Base-by-base conservation (phyloP, 2,888 invertebrate genomes). In the Mactromeris polynyma region DNA sequence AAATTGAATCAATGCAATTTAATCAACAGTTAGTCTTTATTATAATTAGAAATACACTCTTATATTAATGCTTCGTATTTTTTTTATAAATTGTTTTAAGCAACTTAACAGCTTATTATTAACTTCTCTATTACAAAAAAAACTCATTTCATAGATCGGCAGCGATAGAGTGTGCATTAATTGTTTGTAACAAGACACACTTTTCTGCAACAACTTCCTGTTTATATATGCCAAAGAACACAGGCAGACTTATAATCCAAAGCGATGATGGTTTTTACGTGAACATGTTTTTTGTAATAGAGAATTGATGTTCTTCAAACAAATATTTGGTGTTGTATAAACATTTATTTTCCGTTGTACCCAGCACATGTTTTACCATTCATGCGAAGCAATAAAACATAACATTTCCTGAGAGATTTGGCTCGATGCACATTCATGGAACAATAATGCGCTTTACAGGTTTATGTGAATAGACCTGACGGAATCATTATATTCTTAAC, bases 341-440 rank as follows among this genome's bases (percentile, higher is more conserved):
- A 73, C 73, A 73, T 73, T 73, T 36, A 73, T 73, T 3, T 33
- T 33, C 33, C 19, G 33, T 73, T 36, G 73, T 73, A 73, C 17
- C 36, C 73, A 4, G 17, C 33, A 33, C 73, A 19, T 73, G 73
- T 73, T 36, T 33, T 73, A 73, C 36, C 73, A 73, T 33, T 73
- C 33, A 73, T 33, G 73, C 73, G 36, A 36, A 19, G 26, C 33
- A 17, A 73, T 73, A 73, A 73, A 73, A 73, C 73, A 73, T 73
- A 14, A 33, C 14, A 73, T 73, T 36, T 73, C 73, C 73, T 36
- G 19, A 3, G 73, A 73, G 73, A 73, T 33, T 73, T 73, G 73
- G 73, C 73, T 73, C 36, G 6, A 33, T 73, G 73, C 73, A 73
- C 73, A 73, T 36, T 73, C 73, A 73, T 36, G 14, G 31, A 73